Base-by-base conservation (phyloP, 2,888 invertebrate species). In the Pristionchus entomophagus region DNA sequence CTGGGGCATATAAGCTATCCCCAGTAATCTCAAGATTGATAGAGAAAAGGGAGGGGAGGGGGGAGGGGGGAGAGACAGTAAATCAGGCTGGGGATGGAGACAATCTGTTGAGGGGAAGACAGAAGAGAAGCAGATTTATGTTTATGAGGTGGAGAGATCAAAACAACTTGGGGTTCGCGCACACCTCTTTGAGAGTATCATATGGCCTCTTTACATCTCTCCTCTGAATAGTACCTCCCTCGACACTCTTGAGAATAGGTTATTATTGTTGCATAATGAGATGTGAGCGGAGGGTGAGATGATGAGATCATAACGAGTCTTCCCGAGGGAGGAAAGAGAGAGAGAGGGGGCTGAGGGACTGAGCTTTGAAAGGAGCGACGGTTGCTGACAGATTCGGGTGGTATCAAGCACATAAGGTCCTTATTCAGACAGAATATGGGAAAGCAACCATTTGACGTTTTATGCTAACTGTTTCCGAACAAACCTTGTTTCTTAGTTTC, bases 31-130 rank as follows among this genome's bases (percentile, higher is more conserved):
- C 73, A 41, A 73, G 73, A 73, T 73, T 73, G 73, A 73, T 73
- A 73, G 73, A 73, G 41, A 45, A 35, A 35, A 65, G 56, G 26
- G 56, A 59, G 56, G 26, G 56, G 45, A 14, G 14, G 45, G 45
- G 45, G 45, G 45, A 45, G 45, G 45, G 45, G 45, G 45, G 35
- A 35, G 51, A 80, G 78, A 80, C 78, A 32, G 51, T 80, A 80
- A 80, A 80, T 80, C 78, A 80, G 51, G 19, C n/a, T n/a, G 41
- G n/a, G 65, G 35, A 56, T 56, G 5, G 78, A 32, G 78, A 80
- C 78, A 80, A 80, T 80, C 78, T 80, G 78, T 80, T 80, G 78
- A 80, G 73, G 41, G 65, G 65, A 35, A 73, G 73, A 45, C 45
- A 73, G 73, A 73, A 38, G 73, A 45, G 73, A 73, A n/a, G 65